Evolutionary conservation across 2,797 vertebrate genomes (phyloP), one percentile per base, ranked within the genome.

Genomic region (Hydrocynus forskahlii): DNA sequence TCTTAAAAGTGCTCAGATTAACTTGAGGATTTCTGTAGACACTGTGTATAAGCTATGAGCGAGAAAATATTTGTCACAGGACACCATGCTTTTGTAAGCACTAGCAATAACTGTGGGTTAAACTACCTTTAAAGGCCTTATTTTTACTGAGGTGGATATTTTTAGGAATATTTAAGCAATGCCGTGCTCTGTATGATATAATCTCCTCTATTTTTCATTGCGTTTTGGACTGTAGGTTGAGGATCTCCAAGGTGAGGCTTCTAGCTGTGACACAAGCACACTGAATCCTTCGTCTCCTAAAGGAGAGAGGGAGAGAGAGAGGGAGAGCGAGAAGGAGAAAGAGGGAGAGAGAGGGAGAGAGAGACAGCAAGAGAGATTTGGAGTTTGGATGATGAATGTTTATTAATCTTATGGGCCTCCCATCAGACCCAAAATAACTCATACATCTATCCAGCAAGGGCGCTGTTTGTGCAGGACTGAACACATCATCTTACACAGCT

Each of bases 361-460:
- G 55, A 54, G 80, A 76, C 25, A 38, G 62, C 40, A 50, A 74
- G 45, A 54, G 78, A 76, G 76, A 81, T 78, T 77, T 78, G 40
- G 66, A 78, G 57, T 81, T 73, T n/a, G 77, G 75, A 88, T 79
- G 85, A 88, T 85, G 83, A 85, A 86, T 88, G 87, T 85, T 85
- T 86, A 88, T 85, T 88, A 88, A 86, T 83, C 85, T 76, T 86
- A 69, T 84, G 83, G 74, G 83, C 73, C 83, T 86, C 86, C 74
- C 59, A 80, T 83, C 76, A 81, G 55, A 72, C 83, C 82, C 77
- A 83, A 84, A 87, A 86, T 85, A 87, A 81, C 81, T 80, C 69
- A 50, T 79, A 62, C 70, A 81, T 83, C 82, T 81, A 74, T 59
- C 57, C 75, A 79, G 78, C 81, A 78, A 84, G 83, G 81, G 79